Conservation (phyloP, 2,797 vertebrate species). For the Chaenodraco wilsoni region DNA sequence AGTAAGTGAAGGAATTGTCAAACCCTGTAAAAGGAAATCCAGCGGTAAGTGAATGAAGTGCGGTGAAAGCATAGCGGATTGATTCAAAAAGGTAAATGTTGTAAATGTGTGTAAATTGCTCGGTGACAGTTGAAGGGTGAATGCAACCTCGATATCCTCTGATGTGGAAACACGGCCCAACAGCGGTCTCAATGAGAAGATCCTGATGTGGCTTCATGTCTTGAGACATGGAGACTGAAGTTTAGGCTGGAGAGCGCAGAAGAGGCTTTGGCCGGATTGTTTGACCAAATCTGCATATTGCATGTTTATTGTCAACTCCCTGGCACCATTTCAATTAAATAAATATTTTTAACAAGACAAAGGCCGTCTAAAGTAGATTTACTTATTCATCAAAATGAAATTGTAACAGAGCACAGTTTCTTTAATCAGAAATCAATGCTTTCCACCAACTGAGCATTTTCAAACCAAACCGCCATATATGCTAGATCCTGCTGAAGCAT, state of each 20-base stretch:
- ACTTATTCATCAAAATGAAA: neutral
- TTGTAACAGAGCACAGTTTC: neutral
- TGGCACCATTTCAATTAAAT: neutral
- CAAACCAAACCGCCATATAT: neutral
- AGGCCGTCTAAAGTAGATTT: too few species aligned
- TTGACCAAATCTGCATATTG: neutral
- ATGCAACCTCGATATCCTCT: neutral
- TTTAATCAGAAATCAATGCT: neutral
- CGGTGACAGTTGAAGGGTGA: neutral
- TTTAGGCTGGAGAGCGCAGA: neutral
- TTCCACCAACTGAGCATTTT: neutral
- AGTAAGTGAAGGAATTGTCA: neutral
- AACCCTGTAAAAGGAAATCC: conserved; percentile 22
- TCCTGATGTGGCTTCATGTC: neutral
- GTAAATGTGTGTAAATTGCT: neutral
- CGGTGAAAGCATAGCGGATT: conserved; percentile 4
- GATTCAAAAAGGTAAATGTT: neutral
- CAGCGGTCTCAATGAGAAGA: neutral
- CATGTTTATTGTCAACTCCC: neutral
- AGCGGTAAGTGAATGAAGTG: neutral
- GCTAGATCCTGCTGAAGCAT: neutral
- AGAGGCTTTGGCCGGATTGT: neutral
- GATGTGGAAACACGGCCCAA: neutral
- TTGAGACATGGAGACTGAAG: neutral
- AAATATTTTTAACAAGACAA: neutral